Evolutionary conservation across 2,797 vertebrate genomes (phyloP).

Genomic region (Acanthis flammea): DNA sequence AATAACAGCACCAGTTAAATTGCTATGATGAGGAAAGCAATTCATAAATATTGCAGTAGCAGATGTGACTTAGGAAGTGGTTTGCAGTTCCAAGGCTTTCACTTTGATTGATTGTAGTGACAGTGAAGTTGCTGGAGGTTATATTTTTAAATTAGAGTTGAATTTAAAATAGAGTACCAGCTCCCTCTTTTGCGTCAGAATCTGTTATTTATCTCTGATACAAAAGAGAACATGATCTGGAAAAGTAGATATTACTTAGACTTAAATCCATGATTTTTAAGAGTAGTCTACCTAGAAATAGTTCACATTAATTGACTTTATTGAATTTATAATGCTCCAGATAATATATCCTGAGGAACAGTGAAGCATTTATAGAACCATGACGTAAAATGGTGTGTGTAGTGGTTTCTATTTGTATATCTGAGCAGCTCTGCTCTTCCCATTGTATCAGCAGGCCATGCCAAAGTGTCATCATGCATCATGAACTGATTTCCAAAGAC

Average conservation of each 20-base stretch:
- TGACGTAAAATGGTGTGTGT: not conserved
- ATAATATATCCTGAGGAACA: conserved; percentile 7
- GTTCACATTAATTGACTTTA: conserved; percentile 42
- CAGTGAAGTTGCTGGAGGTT: conserved; percentile 20
- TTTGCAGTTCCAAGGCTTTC: not conserved
- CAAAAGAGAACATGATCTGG: not conserved
- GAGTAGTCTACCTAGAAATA: conserved; percentile 26
- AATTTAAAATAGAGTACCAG: conserved; percentile 17
- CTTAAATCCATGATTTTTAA: conserved; percentile 32
- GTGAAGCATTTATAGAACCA: conserved; percentile 10
- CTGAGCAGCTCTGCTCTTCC: not conserved
- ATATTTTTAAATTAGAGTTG: conserved; percentile 13
- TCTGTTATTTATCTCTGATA: not conserved
- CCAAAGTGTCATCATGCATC: not conserved
- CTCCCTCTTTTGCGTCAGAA: not conserved
- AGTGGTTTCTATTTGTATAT: not conserved
- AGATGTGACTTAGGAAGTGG: not conserved
- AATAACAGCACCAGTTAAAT: not conserved
- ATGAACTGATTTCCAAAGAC: not conserved
- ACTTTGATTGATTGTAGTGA: conserved; percentile 1
- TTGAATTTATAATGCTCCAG: conserved; percentile 32
- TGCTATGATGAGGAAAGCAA: not conserved
- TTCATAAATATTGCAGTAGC: conserved; percentile 18
- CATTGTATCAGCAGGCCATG: not conserved
- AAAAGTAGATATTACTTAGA: not conserved